phyloP scores from a whole-genome alignment of 2,888 invertebrate genomes.

The Sesia apiformis region DNA sequence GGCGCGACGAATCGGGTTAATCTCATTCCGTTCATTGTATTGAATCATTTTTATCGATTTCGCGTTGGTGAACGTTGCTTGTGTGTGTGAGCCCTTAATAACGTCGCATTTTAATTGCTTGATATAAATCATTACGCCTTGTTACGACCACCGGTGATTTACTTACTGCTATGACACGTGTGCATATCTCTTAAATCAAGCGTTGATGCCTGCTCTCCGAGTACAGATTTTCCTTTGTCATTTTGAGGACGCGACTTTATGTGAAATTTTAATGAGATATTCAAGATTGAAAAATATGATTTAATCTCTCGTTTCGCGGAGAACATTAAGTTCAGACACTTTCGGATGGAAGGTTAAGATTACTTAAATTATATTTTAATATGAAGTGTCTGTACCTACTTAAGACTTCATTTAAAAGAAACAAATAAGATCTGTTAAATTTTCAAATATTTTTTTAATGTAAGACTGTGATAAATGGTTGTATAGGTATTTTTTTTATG shows the following conservation, averaged over 20 bases:
- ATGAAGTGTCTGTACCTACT: background rate
- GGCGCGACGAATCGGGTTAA: slow-evolving; percentile 55
- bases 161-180: slow-evolving; percentile 64
- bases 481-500: no score
- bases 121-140: slow-evolving; percentile 64
- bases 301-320: slow-evolving; percentile 28
- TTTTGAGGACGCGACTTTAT: slow-evolving; percentile 42
- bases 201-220: slow-evolving; percentile 20
- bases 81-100: slow-evolving; percentile 38
- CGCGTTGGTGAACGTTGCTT: slow-evolving; percentile 15
- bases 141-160: slow-evolving; percentile 64
- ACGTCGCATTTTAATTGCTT: slow-evolving; percentile 60
- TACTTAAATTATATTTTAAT: no score
- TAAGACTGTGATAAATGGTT: background rate
- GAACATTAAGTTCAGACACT: no score
- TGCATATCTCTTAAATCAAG: slow-evolving; percentile 53
- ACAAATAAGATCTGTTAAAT: slow-evolving; percentile 11
- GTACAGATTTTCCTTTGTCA: slow-evolving; percentile 50
- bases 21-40: slow-evolving; percentile 40
- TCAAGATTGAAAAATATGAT: slow-evolving; percentile 43
- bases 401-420: slow-evolving; percentile 8
- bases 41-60: slow-evolving; percentile 23
- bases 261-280: slow-evolving; percentile 62
- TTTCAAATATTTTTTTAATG: slow-evolving; percentile 1
- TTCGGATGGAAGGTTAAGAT: no score